Conservation (phyloP, 2,888 invertebrate species). For the Polydrusus pterygomalis region DNA sequence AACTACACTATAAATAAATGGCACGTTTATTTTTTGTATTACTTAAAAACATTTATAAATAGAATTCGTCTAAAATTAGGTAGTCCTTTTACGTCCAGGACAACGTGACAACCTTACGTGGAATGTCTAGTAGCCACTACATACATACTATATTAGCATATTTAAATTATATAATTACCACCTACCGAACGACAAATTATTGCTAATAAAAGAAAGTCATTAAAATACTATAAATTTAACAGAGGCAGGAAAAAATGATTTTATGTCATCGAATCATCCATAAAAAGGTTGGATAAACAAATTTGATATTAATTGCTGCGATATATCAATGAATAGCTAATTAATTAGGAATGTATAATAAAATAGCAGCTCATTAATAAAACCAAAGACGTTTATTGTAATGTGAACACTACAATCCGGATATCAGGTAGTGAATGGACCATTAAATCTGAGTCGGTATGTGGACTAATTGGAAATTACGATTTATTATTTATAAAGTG, state of each 20-base stretch:
- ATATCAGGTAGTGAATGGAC: too few relatives aligned
- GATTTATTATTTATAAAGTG: too few relatives aligned
- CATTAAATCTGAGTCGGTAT: too few relatives aligned
- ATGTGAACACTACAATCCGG: too few relatives aligned
- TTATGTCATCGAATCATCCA: background rate
- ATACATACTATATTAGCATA: conserved; percentile 3
- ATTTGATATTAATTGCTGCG: conserved; percentile 5
- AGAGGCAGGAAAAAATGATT: conserved; percentile 2
- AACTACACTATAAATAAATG: background rate
- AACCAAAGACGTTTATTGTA: too few relatives aligned
- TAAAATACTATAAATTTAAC: conserved; percentile 7
- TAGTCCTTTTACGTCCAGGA: background rate
- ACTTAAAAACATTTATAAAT: background rate
- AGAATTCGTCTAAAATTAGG: conserved; percentile 1
- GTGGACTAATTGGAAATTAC: too few relatives aligned
- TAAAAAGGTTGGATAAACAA: conserved; percentile 10
- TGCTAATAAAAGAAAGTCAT: conserved; percentile 18
- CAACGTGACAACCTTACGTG: conserved; percentile 4
- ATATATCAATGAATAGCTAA: conserved; percentile 6
- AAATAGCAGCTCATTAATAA: too few relatives aligned
- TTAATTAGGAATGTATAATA: background rate
- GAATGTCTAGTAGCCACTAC: conserved; percentile 1
- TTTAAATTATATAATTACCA: conserved; percentile 15
- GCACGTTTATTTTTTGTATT: background rate
- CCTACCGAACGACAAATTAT: conserved; percentile 8